Conservation (phyloP, 1,140 invertebrate species). For the Tetramorium parvispinum region DNA sequence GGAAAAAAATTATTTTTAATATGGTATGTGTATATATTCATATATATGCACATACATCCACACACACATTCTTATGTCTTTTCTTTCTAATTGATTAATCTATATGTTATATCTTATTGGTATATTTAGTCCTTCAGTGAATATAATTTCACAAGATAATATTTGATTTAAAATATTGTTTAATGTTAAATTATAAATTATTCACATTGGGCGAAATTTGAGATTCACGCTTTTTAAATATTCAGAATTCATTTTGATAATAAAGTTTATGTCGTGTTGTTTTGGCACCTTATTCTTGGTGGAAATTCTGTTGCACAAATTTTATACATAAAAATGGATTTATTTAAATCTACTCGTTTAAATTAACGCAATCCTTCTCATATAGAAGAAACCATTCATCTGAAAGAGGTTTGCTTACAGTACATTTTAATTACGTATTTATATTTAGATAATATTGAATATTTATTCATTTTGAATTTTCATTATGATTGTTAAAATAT, state of each 20-base stretch:
- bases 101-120: constrained; percentile 31
- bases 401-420: background rate
- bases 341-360: constrained; percentile 18
- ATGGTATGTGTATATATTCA: constrained; percentile 34
- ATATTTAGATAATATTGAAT: constrained; percentile 5
- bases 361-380: background rate
- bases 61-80: background rate
- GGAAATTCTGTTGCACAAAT: constrained; percentile 35
- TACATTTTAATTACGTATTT: background rate
- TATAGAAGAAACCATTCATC: background rate
- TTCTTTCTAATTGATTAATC: constrained; percentile 45
- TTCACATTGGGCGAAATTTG: constrained; percentile 3
- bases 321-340: constrained; percentile 22
- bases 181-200: background rate
- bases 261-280: constrained; percentile 33
- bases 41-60: constrained; percentile 6
- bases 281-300: constrained; percentile 38
- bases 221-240: constrained; percentile 34
- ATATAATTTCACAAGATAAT: constrained; percentile 27
- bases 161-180: constrained; percentile 16
- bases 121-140: constrained; percentile 23
- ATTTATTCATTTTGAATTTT: background rate
- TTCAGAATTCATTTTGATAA: constrained; percentile 30
- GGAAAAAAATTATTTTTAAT: constrained; percentile 16
- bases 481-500: constrained; percentile 2